phyloP scores from a whole-genome alignment of 2,888 invertebrate species.

The Lissocephala sabroskyi region DNA sequence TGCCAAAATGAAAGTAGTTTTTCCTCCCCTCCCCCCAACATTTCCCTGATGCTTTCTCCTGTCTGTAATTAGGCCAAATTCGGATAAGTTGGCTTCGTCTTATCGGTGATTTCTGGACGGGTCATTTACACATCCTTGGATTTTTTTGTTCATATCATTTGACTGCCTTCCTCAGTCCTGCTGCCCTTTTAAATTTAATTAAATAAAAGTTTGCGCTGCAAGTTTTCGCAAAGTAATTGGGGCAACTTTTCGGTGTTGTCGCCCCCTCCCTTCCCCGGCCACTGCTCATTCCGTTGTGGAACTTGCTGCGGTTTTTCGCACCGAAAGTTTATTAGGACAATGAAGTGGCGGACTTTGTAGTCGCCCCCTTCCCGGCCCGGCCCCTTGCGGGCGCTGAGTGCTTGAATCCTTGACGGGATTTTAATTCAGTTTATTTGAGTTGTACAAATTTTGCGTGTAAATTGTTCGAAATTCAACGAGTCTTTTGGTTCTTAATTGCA shows the following conservation, averaged over 20 bases:
- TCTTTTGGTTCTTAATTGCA: constrained; percentile 68
- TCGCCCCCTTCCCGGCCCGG: too few relatives aligned
- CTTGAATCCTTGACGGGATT: too few relatives aligned
- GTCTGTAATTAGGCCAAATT: too few relatives aligned
- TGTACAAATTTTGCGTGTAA: too few relatives aligned
- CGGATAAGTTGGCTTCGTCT: too few relatives aligned
- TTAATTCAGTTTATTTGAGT: too few relatives aligned
- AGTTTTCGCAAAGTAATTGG: constrained; percentile 59
- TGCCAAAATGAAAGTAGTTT: too few relatives aligned
- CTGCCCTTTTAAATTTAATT: constrained; percentile 62
- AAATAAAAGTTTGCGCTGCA: constrained; percentile 49
- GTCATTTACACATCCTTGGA: too few relatives aligned
- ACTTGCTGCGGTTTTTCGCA: constrained; percentile 4
- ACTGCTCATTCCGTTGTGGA: constrained; percentile 17
- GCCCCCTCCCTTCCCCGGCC: constrained; percentile 18
- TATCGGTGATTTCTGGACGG: too few relatives aligned
- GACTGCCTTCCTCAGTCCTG: constrained; percentile 24
- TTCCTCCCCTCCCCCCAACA: too few relatives aligned
- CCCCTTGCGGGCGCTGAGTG: too few relatives aligned
- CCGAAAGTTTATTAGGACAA: constrained; percentile 50
- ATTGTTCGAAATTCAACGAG: not conserved
- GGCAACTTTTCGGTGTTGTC: constrained; percentile 43
- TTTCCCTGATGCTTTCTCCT: too few relatives aligned
- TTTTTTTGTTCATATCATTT: not conserved
- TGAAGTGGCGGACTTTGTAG: constrained; percentile 39